Base-by-base conservation (phyloP, 2,888 invertebrate genomes). In the Drosophila melanosoma region DNA sequence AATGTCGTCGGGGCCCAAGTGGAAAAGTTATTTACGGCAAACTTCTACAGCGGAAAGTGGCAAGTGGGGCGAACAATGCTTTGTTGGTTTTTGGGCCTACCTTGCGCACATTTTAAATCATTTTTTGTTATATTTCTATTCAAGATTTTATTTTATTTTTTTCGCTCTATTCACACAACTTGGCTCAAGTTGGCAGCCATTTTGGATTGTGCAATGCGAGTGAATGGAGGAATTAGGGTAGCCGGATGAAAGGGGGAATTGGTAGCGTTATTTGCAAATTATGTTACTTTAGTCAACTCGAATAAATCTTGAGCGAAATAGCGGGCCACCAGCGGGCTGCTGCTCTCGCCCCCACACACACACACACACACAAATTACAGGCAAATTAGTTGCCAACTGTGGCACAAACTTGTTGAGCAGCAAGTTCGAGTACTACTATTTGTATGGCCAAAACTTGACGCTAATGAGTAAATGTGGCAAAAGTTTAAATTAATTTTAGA, bases 401-500 rank as follows among this genome's bases (percentile, higher is more conserved):
- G 15, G 42, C 62, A 40, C 33, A 52, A 89, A 84, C 89, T 84
- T 84, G 84, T 89, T 89, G 84, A 84, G 77, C 76, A 57, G 88
- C 78, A 86, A 83, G 76, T 83, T 80, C 61, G 56, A 56, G 38
- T n/a, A 38, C 38, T 56, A 36, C 36, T 26, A 36, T 56, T n/a
- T 52, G 52, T 53, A 60, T 48, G 79, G 40, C 71, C 66, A 67
- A 79, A 84, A 87, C 82, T 84, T 84, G 72, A 70, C 70, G 62
- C 82, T 84, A 84, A 84, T 84, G 89, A 89, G 85, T 89, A 89
- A 84, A 84, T 87, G 89, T 84, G 87, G 89, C 70, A 65, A 84
- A 84, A 89, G 84, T 84, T 84, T 87, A 82, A 84, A 89, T 84
- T 84, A 87, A 84, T 87, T 89, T 87, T 79, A 73, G 48, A 73